Percentiles rank a stretch among this genome's conserved stretches.
These are phyloP conservation scores for Varanus komodoensis DNA, from an alignment of 2,113 vertebrate genomes.

Conservation along the genomic window DNA sequence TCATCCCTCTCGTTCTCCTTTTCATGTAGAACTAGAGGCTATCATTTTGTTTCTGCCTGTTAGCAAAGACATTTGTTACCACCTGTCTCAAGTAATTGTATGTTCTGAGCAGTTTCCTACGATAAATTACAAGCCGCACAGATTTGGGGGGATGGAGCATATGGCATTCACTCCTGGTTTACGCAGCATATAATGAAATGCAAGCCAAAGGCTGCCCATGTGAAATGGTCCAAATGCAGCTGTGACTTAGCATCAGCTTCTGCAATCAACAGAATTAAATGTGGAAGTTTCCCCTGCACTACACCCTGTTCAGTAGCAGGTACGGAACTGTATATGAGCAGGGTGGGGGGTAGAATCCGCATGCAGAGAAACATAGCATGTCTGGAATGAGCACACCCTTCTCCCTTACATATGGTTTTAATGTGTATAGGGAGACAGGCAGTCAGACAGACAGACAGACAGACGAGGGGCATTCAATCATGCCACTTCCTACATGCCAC, in stretches of 20 bases:
- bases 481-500: background rate
- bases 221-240: background rate
- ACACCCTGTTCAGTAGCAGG: background rate
- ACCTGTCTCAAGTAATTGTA: conserved; percentile 63
- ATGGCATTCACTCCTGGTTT: conserved; percentile 8
- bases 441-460: background rate
- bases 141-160: conserved; percentile 35
- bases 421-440: background rate
- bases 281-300: background rate
- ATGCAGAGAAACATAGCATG: background rate
- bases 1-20: conserved; percentile 45
- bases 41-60: conserved; percentile 59
- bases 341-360: background rate
- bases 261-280: accelerated
- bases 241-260: background rate
- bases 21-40: conserved; percentile 58
- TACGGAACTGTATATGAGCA: background rate
- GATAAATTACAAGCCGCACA: conserved; percentile 44
- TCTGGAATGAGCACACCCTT: background rate
- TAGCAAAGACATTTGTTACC: conserved; percentile 57
- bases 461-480: background rate
- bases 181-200: background rate
- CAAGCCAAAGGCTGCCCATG: background rate
- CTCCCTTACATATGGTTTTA: background rate
- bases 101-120: conserved; percentile 43